These are phyloP conservation scores for Campoletis sonorensis DNA, from an alignment of 1,140 invertebrate species.

Conservation along the genomic window DNA sequence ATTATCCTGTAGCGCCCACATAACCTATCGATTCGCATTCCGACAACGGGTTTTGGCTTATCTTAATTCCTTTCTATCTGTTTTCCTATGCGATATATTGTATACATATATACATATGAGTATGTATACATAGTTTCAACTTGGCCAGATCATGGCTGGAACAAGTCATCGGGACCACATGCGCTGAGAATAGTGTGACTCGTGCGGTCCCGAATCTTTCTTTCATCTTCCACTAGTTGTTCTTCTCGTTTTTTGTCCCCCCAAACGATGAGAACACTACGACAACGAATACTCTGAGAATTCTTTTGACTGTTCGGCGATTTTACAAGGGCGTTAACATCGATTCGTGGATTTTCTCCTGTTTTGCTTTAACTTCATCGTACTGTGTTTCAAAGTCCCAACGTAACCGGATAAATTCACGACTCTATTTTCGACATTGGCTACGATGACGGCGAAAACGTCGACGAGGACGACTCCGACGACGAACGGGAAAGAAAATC, in stretches of 20 bases:
- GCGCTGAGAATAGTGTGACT: slow-evolving; percentile 50
- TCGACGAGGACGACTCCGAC: not conserved
- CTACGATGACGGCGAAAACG: slow-evolving; percentile 21
- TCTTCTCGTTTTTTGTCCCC: not conserved
- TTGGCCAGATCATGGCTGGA: slow-evolving; percentile 23
- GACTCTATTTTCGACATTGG: slow-evolving; percentile 35
- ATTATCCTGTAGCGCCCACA: slow-evolving; percentile 52
- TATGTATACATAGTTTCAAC: slow-evolving; percentile 25
- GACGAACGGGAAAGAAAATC: slow-evolving; percentile 1
- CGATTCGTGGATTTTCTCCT: slow-evolving; percentile 47
- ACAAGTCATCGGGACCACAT: slow-evolving; percentile 42
- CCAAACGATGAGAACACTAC: not conserved
- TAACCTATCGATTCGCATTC: slow-evolving; percentile 67
- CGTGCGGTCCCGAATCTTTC: slow-evolving; percentile 24
- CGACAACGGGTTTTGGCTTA: slow-evolving; percentile 66
- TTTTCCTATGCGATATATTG: not conserved
- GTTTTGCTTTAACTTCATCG: slow-evolving; percentile 8
- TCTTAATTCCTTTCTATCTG: slow-evolving; percentile 61
- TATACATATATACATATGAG: not conserved
- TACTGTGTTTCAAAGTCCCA: not conserved
- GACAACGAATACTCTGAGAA: slow-evolving; percentile 29
- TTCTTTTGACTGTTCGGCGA: slow-evolving; percentile 44
- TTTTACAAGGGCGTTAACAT: slow-evolving; percentile 57
- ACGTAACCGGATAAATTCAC: slow-evolving; percentile 40
- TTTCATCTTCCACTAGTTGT: slow-evolving; percentile 20